Conservation (phyloP, 2,888 invertebrate genomes). For the Lysandra bellargus region DNA sequence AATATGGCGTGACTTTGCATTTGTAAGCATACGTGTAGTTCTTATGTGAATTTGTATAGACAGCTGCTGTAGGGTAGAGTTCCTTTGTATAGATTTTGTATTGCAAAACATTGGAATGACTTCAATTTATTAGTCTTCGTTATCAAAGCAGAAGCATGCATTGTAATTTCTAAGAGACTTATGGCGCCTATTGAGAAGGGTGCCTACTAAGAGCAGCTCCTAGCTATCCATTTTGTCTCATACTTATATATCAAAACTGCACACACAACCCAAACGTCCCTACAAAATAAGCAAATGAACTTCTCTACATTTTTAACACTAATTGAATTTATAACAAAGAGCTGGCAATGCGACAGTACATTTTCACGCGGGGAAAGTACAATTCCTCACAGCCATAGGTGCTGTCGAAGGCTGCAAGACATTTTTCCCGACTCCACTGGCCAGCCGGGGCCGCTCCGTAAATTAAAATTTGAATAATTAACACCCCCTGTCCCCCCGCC, state of each 20-base stretch:
- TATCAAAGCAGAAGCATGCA: background rate
- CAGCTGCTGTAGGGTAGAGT: background rate
- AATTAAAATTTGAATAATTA: constrained; percentile 81
- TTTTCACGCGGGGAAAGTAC: constrained; percentile 31
- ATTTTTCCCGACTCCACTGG: constrained; percentile 67
- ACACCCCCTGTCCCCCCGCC: constrained; percentile 57
- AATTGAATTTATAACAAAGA: constrained; percentile 31
- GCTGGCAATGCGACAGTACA: constrained; percentile 34
- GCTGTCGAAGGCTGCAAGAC: constrained; percentile 74
- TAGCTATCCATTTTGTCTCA: background rate
- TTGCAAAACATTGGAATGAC: background rate
- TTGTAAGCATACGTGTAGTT: constrained; percentile 8
- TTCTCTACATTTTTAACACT: constrained; percentile 23
- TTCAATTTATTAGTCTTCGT: background rate
- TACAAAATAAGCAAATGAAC: constrained; percentile 5
- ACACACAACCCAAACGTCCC: background rate
- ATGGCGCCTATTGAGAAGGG: too few relatives aligned
- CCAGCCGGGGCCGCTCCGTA: constrained; percentile 69
- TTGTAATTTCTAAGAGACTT: background rate
- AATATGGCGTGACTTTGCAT: constrained; percentile 24
- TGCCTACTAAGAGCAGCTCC: background rate
- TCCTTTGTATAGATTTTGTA: background rate
- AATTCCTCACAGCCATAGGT: constrained; percentile 43
- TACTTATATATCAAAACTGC: background rate
- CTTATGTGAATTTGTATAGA: background rate